Percentiles rank a stretch among this genome's conserved stretches.
Conservation (phyloP, 2,113 vertebrate genomes). For the Hypocryptadius cinnamomeus region DNA sequence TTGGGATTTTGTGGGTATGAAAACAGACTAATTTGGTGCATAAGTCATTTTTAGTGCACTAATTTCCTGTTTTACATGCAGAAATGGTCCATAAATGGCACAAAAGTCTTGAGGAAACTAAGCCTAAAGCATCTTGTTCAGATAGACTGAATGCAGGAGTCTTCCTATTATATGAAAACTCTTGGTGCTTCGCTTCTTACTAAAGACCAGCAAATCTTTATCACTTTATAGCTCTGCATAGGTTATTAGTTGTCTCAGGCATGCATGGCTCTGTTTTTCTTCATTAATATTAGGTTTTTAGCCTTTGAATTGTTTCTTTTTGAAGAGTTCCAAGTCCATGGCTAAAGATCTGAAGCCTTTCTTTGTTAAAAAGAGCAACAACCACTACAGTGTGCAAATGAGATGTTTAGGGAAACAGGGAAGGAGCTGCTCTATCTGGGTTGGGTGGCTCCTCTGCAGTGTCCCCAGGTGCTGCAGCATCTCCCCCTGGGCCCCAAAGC, state of each 20-base stretch:
- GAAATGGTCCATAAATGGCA: slow-evolving; percentile 52
- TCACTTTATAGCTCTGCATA: neutral
- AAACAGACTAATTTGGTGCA: slow-evolving; percentile 62
- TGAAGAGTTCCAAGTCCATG: neutral
- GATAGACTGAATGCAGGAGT: neutral
- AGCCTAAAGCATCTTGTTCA: slow-evolving; percentile 5
- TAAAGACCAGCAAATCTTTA: slow-evolving; percentile 13
- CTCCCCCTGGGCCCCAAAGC: neutral
- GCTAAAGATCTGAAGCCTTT: neutral
- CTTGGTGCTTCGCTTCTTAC: neutral
- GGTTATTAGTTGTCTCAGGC: slow-evolving; percentile 20
- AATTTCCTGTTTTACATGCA: slow-evolving; percentile 57
- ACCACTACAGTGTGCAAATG: neutral
- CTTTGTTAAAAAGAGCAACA: slow-evolving; percentile 26
- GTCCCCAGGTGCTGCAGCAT: neutral
- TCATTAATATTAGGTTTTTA: slow-evolving; percentile 34
- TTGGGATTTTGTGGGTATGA: slow-evolving; percentile 51
- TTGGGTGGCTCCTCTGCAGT: neutral
- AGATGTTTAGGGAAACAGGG: neutral
- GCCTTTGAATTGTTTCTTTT: slow-evolving; percentile 6
- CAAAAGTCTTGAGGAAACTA: slow-evolving; percentile 37
- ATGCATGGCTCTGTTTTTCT: slow-evolving; percentile 40
- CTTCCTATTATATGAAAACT: slow-evolving; percentile 22
- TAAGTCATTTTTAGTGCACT: slow-evolving; percentile 65
- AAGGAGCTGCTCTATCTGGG: neutral